Evolutionary conservation across 1,140 invertebrate genomes (phyloP), one percentile per base, ranked within the genome.

Genomic region (Geopemphigus sp.): DNA sequence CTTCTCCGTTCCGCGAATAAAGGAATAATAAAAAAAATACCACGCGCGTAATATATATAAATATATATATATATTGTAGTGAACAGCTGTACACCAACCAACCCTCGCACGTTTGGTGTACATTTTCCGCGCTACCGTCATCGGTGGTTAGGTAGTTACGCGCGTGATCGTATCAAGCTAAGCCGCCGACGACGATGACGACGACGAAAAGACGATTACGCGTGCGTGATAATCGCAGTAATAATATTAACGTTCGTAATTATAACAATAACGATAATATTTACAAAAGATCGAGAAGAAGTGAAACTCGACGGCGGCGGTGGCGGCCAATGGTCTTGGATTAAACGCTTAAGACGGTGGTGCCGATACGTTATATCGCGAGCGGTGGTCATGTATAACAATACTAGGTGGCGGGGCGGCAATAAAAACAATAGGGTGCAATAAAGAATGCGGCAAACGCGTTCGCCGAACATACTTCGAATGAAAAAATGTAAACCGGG

Each of bases 401-500:
- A 70, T 53, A 50, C 29, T 14, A 14, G 39, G 64, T 47, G 39
- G 32, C n/a, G 32, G 47, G 32, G 2, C 5, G 39, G 57, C 56
- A 78, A 50, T 78, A 78, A 78, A 78, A 78, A 78, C 74, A 78
- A 78, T 78, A 78, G 74, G 74, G 74, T 22, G 74, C 57, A 63
- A 78, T 78, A 78, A 78, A 78, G 74, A 78, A 76, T 15, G n/a
- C 26, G 24, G 19, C 53, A 26, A n/a, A n/a, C 26, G 12, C 72
- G 72, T 54, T 53, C 59, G 39, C 73, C 32, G 29, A 76, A 26
- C 56, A 63, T 78, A 53, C 26, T 70, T 53, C 66, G 26, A 53
- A 70, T 54, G 56, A 78, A 59, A 61, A 47, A 53, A 70, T 63
- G 63, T 61, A 47, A 78, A 63, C 54, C 74, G 39, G 39, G 61